Base-by-base conservation (phyloP, 2,888 invertebrate species). In the Diadegma fenestrale region DNA sequence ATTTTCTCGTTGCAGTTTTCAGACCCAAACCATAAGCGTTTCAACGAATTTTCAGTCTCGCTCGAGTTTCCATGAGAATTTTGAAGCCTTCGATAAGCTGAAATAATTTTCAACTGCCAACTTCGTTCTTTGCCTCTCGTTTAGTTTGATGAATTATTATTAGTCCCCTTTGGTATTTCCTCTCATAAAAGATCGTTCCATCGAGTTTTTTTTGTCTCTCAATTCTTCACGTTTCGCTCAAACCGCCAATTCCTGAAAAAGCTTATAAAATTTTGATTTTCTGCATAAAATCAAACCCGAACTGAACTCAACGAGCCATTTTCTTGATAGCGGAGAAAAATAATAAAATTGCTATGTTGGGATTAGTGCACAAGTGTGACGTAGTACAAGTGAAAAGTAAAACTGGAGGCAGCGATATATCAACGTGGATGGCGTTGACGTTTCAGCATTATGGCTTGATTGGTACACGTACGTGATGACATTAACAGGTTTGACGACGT, bases 391-490 rank as follows among this genome's bases (percentile, higher is more conserved):
- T 33, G 48, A 26, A 30, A 45, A 72, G 51, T 73, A 26, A 43
- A 14, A 54, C 26, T 33, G 17, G 45, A 51, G 5, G 26, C 8
- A 75, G 14, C n/a, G 1, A 19, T 75, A n/a, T 63, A 30, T 63
- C 45, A 26, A n/a, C 33, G 10, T 30, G n/a, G 41, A 51, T 75
- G 58, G 30, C 30, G 72, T 41, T 81, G 66, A 66, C 66, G 54
- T 45, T n/a, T 66, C 43, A 41, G 33, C 43, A 78, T 17, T 22
- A 19, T 54, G 19, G 43, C 63, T 80, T 45, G 75, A 80, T 84
- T 78, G 26, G 77, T 71, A 80, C 19, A 45, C n/a, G 45, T 48
- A 19, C 69, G 48, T 72, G 63, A 72, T 72, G 71, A 71, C 72
- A 71, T 58, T 78, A 68, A 72, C 72, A 66, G 64, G 54, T 78